These are phyloP conservation scores for Opisthograptis luteolata DNA, from an alignment of 2,888 invertebrate species.

Conservation along the genomic window DNA sequence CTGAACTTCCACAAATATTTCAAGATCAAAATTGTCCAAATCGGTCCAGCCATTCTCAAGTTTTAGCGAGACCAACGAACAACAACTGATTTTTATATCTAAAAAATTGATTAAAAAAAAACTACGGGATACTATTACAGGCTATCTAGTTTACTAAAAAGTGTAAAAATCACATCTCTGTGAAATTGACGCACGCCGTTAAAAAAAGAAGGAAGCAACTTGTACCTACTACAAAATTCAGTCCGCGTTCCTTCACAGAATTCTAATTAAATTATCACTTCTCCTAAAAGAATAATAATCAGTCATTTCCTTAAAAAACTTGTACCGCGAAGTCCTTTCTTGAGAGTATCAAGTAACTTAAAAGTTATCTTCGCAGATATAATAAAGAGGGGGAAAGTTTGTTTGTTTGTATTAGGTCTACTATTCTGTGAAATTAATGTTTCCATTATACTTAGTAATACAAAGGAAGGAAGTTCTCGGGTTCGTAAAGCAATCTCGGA, in stretches of 20 bases:
- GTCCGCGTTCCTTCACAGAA: conserved; percentile 18
- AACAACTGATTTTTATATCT: too few species aligned
- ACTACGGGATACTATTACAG: too few species aligned
- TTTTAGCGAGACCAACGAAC: too few species aligned
- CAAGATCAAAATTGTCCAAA: too few species aligned
- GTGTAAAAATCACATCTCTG: background rate
- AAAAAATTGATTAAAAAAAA: too few species aligned
- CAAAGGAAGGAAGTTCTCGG: conserved; percentile 30
- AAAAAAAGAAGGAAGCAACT: background rate
- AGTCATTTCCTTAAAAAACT: conserved; percentile 15
- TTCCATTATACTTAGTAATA: conserved; percentile 28
- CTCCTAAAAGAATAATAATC: conserved; percentile 26
- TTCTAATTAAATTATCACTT: conserved; percentile 32
- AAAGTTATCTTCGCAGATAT: conserved; percentile 13
- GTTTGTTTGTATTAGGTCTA: conserved; percentile 31
- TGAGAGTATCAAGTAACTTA: conserved; percentile 22
- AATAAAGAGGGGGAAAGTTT: conserved; percentile 27
- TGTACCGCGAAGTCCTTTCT: conserved; percentile 17
- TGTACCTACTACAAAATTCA: conserved; percentile 26
- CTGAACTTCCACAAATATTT: too few species aligned
- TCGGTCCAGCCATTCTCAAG: too few species aligned
- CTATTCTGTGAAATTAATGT: conserved; percentile 31
- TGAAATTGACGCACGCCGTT: background rate
- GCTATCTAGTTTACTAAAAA: too few species aligned
- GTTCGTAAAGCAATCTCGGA: conserved; percentile 33